Evolutionary conservation across 2,888 invertebrate species (phyloP).

Genomic region (Luperina nickerlii): DNA sequence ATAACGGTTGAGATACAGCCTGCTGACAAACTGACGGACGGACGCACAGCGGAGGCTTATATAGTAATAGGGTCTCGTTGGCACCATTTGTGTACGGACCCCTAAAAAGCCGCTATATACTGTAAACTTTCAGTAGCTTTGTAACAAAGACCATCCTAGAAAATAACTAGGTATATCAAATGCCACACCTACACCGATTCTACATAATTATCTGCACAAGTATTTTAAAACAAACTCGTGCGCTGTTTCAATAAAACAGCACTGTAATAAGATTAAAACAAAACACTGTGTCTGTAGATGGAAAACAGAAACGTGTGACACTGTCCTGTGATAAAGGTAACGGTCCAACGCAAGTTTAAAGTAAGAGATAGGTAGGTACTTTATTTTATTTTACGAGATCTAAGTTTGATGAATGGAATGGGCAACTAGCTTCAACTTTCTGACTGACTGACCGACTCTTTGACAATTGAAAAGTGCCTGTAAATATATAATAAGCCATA

Average conservation of each 20-base stretch:
- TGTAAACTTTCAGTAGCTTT: too few relatives aligned
- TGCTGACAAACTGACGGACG: background rate
- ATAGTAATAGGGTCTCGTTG: too few relatives aligned
- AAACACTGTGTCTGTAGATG: slow-evolving; percentile 52
- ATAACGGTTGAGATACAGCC: background rate
- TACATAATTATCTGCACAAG: slow-evolving; percentile 25
- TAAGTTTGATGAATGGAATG: background rate
- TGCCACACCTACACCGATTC: background rate
- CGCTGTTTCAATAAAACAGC: slow-evolving; percentile 34
- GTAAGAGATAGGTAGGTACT: background rate
- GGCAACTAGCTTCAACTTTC: background rate
- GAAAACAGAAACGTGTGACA: slow-evolving; percentile 53
- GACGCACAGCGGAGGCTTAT: too few relatives aligned
- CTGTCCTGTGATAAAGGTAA: slow-evolving; percentile 19
- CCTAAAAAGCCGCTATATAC: background rate
- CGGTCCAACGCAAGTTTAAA: background rate
- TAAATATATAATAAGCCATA: background rate
- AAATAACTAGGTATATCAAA: slow-evolving; percentile 3
- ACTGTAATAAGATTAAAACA: slow-evolving; percentile 55
- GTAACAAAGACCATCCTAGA: background rate
- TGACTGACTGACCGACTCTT: background rate
- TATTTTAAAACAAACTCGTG: slow-evolving; percentile 28
- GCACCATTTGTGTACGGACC: background rate
- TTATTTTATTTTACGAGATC: background rate
- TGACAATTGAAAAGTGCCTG: background rate